Conservation (phyloP, 2,888 invertebrate species). For the Argyresthia albistria region DNA sequence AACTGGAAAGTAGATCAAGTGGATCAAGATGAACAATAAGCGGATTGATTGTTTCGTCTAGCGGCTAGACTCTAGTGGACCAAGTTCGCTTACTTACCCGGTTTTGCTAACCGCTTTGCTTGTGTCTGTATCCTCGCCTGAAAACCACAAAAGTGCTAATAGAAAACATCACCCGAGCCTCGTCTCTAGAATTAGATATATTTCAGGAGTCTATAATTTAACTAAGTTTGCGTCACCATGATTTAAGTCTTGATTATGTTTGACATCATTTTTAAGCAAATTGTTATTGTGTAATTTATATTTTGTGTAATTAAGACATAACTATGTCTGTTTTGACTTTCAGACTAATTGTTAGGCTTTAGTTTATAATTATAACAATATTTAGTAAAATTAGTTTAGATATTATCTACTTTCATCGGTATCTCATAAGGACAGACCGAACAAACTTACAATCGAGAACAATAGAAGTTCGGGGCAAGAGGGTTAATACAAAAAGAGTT, state of each 20-base stretch:
- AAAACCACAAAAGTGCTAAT: constrained; percentile 63
- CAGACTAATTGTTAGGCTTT: background rate
- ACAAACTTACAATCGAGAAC: too few species aligned
- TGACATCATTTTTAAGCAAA: constrained; percentile 2
- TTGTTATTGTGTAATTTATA: background rate
- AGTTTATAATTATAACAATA: too few species aligned
- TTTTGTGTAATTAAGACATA: background rate
- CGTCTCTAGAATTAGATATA: constrained; percentile 62
- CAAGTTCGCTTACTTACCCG: too few species aligned
- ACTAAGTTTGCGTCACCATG: constrained; percentile 51
- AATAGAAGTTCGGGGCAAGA: too few species aligned
- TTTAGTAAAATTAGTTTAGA: too few species aligned
- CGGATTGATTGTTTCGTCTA: too few species aligned
- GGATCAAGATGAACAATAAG: too few species aligned
- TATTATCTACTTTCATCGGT: too few species aligned
- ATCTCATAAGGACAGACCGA: too few species aligned
- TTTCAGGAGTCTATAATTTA: constrained; percentile 51
- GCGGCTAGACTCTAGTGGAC: too few species aligned
- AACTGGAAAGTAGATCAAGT: too few species aligned
- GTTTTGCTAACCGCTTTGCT: constrained; percentile 13
- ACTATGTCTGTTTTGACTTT: background rate
- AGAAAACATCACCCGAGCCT: constrained; percentile 61
- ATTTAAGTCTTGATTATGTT: constrained; percentile 24
- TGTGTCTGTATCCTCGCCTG: constrained; percentile 16
- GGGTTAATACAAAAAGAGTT: too few species aligned